Percentiles rank a stretch among this genome's conserved stretches.
These are phyloP conservation scores for Athalia rosae DNA, from an alignment of 2,888 invertebrate genomes.

Conservation along the genomic window DNA sequence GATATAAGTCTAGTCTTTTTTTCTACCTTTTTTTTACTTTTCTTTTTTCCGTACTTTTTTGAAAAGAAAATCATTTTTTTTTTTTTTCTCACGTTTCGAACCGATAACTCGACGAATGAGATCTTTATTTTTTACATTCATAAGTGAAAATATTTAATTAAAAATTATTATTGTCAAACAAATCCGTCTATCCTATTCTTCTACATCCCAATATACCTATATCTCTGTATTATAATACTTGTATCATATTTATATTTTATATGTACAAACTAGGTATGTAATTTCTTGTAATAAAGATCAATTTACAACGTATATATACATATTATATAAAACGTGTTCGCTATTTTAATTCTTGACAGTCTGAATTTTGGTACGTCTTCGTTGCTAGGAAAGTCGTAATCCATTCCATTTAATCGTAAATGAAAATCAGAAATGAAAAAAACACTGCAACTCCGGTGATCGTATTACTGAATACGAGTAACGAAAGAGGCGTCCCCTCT, in stretches of 20 bases:
- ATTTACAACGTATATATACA: conserved; percentile 64
- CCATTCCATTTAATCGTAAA: too few relatives aligned
- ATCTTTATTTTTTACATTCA: background rate
- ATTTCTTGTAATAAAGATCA: conserved; percentile 73
- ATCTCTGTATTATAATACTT: conserved; percentile 71
- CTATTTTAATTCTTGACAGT: too few relatives aligned
- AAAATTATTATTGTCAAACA: conserved; percentile 36
- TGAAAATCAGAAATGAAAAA: too few relatives aligned
- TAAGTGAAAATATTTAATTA: conserved; percentile 24
- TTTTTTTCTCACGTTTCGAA: conserved; percentile 9
- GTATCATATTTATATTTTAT: conserved; percentile 73
- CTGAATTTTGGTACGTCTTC: too few relatives aligned
- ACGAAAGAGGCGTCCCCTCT: background rate
- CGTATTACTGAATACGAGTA: background rate
- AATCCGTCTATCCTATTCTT: conserved; percentile 61
- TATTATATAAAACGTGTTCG: background rate
- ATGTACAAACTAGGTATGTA: conserved; percentile 73
- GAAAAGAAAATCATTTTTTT: conserved; percentile 48
- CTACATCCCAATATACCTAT: conserved; percentile 61
- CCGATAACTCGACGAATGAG: too few relatives aligned
- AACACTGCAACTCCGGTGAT: too few relatives aligned
- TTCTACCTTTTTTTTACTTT: conserved; percentile 5
- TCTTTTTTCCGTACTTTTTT: background rate
- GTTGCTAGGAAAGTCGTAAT: too few relatives aligned
- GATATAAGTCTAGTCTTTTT: conserved; percentile 37